These are phyloP conservation scores for Caenorhabditis sp. DNA, from an alignment of 2,888 invertebrate species.

Conservation along the genomic window DNA sequence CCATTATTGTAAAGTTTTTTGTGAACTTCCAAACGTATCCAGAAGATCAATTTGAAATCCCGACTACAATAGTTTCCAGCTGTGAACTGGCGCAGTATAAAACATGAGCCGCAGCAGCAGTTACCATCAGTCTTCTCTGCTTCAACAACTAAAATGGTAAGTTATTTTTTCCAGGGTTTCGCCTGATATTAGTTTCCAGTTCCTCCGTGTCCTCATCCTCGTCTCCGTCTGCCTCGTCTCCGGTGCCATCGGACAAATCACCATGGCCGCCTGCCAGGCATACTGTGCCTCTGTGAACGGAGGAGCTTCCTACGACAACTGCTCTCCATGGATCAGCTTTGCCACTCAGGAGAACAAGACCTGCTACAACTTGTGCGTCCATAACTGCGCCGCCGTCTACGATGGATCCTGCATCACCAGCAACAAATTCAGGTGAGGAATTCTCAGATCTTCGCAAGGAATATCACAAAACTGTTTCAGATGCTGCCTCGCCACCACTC, in stretches of 20 bases:
- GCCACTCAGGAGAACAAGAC: constrained; percentile 3
- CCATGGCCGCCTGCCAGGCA: constrained; percentile 3
- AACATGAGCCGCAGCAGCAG: too few species aligned
- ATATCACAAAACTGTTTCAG: not conserved
- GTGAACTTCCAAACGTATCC: too few species aligned
- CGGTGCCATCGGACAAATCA: constrained; percentile 4
- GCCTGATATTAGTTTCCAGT: not conserved
- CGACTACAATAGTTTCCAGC: too few species aligned
- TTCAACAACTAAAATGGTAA: not conserved
- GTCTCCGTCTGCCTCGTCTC: not conserved
- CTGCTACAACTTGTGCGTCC: constrained; percentile 21
- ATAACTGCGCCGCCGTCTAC: not conserved
- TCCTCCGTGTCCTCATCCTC: constrained; percentile 4
- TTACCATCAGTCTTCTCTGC: not conserved
- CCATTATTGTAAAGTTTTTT: too few species aligned
- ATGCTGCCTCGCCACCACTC: constrained; percentile 10
- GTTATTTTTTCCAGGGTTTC: too few species aligned
- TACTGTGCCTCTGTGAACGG: constrained; percentile 16
- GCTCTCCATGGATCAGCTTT: constrained; percentile 21
- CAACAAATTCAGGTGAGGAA: constrained; percentile 6
- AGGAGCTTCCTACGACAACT: not conserved
- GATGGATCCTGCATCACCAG: constrained; percentile 14
- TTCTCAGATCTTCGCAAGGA: not conserved
- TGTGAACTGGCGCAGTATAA: too few species aligned
- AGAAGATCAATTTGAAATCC: too few species aligned